A percentile compares a stretch with the other conserved stretches of the same genome.
These are phyloP conservation scores for Artibeus lituratus DNA, from an alignment of 2,797 vertebrate species.

Conservation along the genomic window DNA sequence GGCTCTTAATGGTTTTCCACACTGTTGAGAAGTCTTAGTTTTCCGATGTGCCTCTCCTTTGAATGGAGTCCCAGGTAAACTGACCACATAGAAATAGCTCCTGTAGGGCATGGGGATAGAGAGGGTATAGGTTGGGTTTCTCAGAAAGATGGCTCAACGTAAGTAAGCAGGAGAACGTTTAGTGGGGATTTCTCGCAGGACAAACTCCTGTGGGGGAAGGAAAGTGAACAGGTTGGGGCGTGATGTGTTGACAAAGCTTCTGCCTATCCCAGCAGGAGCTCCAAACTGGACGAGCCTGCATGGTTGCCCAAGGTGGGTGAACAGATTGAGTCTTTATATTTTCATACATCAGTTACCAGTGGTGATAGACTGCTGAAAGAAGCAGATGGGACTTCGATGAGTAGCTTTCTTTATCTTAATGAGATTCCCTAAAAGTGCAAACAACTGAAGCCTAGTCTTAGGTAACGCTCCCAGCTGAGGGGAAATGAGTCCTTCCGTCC, in stretches of 20 bases:
- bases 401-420: not conserved
- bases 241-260: not conserved
- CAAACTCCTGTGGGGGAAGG: not conserved
- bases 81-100: not conserved
- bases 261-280: not conserved
- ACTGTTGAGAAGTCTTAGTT: not conserved
- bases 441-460: not conserved
- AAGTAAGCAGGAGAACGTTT: not conserved
- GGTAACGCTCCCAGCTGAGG: too few relatives aligned
- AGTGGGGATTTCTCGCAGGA: not conserved
- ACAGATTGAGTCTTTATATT: not conserved
- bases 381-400: fast-evolving
- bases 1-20: not conserved
- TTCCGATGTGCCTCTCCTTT: not conserved
- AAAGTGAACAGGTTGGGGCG: not conserved
- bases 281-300: not conserved
- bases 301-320: not conserved
- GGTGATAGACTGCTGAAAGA: not conserved
- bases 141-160: not conserved
- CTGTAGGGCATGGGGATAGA: not conserved
- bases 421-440: not conserved
- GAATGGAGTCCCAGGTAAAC: not conserved
- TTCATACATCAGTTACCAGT: not conserved
- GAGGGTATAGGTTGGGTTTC: not conserved
- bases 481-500: not conserved